phyloP scores from a whole-genome alignment of 2,797 vertebrate species.

The Chiroxiphia lanceolata region DNA sequence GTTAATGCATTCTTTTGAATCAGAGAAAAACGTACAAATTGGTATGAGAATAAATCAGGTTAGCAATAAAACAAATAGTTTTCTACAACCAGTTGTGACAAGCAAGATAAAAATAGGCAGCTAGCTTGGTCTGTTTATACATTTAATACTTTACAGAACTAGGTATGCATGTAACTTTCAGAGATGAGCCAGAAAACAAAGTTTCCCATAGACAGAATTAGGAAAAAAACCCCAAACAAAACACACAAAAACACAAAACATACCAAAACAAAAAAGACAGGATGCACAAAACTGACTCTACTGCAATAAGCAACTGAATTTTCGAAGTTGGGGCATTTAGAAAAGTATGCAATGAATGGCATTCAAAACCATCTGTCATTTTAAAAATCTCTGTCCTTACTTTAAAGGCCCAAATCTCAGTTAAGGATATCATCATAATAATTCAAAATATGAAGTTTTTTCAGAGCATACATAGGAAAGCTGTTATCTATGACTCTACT shows the following conservation, averaged over 20 bases:
- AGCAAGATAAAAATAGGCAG: not conserved
- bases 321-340: not conserved
- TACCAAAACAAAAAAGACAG: not conserved
- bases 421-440: not conserved
- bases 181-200: not conserved
- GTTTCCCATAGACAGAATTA: not conserved
- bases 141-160: not conserved
- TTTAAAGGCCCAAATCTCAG: not conserved
- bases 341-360: not conserved
- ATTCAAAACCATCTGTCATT: not conserved
- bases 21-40: not conserved
- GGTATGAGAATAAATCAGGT: not conserved
- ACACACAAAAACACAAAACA: not conserved
- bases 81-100: not conserved
- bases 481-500: not conserved
- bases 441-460: not conserved
- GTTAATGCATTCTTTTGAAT: not conserved
- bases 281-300: not conserved
- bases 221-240: not conserved
- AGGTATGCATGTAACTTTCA: not conserved
- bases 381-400: not conserved
- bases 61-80: not conserved
- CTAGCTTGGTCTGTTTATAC: not conserved
- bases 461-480: not conserved
- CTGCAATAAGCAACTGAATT: not conserved